Evolutionary conservation across 37 sponge, comb jelly and placozoan species (phyloP).

Genomic region (Aphrocallistes beatrix): DNA sequence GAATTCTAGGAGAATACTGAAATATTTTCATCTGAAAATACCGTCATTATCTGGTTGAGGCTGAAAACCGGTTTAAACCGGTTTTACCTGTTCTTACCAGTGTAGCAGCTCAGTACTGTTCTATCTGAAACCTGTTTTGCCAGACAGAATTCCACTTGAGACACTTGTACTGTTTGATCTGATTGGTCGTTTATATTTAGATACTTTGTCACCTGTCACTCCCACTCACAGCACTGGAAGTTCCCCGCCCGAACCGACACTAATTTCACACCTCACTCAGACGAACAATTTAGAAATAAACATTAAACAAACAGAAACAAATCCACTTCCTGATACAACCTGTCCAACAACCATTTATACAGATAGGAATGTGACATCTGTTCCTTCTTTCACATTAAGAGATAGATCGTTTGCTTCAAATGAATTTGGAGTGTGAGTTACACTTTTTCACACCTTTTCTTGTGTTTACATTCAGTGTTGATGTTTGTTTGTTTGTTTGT

Average conservation of each 20-base stretch:
- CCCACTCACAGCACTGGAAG: not conserved
- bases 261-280: not conserved
- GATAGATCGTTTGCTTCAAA: not conserved
- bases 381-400: not conserved
- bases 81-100: too few relatives aligned
- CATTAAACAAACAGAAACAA: not conserved
- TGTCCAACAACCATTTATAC: not conserved
- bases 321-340: not conserved
- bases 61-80: too few relatives aligned
- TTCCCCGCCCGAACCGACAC: not conserved
- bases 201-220: not conserved
- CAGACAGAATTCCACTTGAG: too few relatives aligned
- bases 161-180: too few relatives aligned
- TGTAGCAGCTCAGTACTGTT: too few relatives aligned
- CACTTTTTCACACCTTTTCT: not conserved
- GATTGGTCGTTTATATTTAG: not conserved
- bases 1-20: too few relatives aligned
- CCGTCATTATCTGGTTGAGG: too few relatives aligned
- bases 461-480: not conserved
- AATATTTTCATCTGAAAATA: too few relatives aligned
- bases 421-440: constrained; percentile 3
- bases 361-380: not conserved
- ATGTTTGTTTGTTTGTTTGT: not conserved
- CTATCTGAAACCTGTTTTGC: too few relatives aligned
- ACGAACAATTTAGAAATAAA: not conserved